Conservation (phyloP, 2,888 invertebrate genomes). For the Beris chalybata region DNA sequence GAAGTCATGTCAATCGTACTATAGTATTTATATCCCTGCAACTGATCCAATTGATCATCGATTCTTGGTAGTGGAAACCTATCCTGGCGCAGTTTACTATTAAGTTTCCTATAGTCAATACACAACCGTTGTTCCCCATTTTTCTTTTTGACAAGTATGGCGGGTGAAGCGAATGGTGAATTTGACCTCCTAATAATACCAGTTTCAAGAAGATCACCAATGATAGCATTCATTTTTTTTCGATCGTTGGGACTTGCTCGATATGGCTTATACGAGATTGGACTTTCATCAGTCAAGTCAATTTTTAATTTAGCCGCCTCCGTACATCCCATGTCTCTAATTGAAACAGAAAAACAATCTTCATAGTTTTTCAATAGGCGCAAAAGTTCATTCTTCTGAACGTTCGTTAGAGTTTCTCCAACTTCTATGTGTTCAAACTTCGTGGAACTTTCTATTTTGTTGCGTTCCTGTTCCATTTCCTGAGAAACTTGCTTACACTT, state of each 20-base stretch:
- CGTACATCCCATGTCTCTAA: conserved; percentile 9
- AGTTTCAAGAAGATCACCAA: neutral
- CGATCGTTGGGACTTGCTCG: neutral
- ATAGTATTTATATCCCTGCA: conserved; percentile 31
- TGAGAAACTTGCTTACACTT: neutral
- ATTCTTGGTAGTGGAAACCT: conserved; percentile 28
- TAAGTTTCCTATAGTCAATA: conserved; percentile 33
- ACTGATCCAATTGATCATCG: conserved; percentile 26
- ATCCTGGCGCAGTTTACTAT: conserved; percentile 20
- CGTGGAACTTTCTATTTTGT: neutral
- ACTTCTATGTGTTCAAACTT: too few species aligned
- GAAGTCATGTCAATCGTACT: conserved; percentile 30
- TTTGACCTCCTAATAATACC: conserved; percentile 13
- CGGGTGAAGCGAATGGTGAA: conserved; percentile 29
- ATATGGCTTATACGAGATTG: neutral
- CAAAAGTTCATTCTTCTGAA: neutral
- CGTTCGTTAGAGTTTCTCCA: neutral
- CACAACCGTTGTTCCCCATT: conserved; percentile 33
- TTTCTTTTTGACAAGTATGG: conserved; percentile 31
- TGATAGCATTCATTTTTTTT: neutral
- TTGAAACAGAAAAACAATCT: conserved; percentile 7
- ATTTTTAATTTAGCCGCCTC: neutral
- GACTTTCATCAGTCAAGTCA: neutral
- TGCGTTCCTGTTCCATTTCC: neutral
- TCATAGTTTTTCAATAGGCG: neutral